Conservation (phyloP, 2,888 invertebrate genomes). For the Linnaemya vulpina region DNA sequence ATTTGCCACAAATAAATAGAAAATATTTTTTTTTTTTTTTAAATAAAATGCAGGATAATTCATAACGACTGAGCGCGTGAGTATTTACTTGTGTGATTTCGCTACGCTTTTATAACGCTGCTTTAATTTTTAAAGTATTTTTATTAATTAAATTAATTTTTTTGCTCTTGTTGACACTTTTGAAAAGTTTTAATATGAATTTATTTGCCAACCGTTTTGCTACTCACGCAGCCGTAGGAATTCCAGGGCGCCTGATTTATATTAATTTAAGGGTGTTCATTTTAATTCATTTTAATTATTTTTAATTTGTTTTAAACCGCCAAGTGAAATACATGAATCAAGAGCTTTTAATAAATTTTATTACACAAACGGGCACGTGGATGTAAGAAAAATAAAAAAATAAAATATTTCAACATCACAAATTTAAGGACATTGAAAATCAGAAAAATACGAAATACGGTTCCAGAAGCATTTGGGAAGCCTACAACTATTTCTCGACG, state of each 20-base stretch:
- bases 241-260: neutral
- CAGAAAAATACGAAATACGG: too few relatives aligned
- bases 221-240: neutral
- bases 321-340: neutral
- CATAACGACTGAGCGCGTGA: too few relatives aligned
- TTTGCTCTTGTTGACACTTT: neutral
- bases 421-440: too few relatives aligned
- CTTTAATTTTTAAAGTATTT: neutral
- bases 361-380: neutral
- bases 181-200: neutral
- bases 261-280: neutral
- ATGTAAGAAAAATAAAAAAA: neutral
- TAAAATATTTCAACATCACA: neutral
- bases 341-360: neutral
- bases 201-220: neutral
- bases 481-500: too few relatives aligned
- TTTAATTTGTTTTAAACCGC: neutral
- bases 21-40: too few relatives aligned
- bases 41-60: too few relatives aligned
- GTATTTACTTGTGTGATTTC: too few relatives aligned
- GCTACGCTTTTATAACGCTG: neutral
- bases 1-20: neutral
- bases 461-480: too few relatives aligned
- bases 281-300: neutral
- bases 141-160: neutral